These are phyloP conservation scores for Choloepus hoffmanni DNA, from an alignment of 2,113 vertebrate species.

Conservation along the genomic window DNA sequence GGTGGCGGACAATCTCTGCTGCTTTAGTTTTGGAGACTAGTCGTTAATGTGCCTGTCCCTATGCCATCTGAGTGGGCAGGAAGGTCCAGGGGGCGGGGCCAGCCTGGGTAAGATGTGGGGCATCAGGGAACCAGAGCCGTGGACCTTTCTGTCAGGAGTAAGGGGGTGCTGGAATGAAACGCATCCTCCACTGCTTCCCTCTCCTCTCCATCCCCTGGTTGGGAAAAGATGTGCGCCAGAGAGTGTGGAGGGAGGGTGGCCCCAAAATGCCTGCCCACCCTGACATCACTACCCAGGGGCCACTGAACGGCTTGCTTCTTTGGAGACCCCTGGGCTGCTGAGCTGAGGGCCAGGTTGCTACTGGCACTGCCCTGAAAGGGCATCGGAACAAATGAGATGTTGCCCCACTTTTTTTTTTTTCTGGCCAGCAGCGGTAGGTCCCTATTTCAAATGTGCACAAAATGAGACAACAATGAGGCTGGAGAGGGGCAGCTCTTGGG, in stretches of 20 bases:
- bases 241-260: neutral
- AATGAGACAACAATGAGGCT: neutral
- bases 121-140: neutral
- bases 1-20: neutral
- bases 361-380: neutral
- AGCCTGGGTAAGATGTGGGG: neutral
- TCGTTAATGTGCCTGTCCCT: neutral
- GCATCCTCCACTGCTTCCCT: neutral
- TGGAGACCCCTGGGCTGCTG: neutral
- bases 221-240: neutral
- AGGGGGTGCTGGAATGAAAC: neutral
- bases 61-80: neutral
- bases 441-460: neutral
- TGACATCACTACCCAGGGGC: neutral
- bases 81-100: neutral
- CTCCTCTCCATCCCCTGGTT: neutral
- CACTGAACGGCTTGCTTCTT: neutral
- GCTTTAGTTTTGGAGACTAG: neutral
- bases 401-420: neutral
- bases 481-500: neutral
- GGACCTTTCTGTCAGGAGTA: neutral
- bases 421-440: neutral
- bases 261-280: neutral
- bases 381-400: neutral
- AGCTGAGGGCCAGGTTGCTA: neutral